A percentile compares a stretch with the other conserved stretches of the same genome.
Conservation (phyloP, 2,797 vertebrate genomes). For the Pangasius larnaudii region DNA sequence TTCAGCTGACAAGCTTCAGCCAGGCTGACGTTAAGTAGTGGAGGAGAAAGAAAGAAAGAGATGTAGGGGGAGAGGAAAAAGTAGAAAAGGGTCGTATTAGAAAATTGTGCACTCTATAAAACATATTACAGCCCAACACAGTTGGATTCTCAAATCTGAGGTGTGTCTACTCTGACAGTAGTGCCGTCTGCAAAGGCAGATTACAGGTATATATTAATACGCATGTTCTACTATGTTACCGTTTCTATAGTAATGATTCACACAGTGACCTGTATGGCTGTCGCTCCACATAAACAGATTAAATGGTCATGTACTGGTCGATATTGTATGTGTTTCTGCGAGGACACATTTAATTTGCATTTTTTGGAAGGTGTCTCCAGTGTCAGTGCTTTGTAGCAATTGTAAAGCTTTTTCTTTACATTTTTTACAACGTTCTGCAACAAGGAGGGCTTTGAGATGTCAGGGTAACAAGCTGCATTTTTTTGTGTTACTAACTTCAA, state of each 20-base stretch:
- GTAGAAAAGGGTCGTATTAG: slow-evolving; percentile 10
- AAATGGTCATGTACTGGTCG: too few species aligned
- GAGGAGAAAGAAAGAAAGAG: slow-evolving; percentile 17
- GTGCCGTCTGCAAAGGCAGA: background rate
- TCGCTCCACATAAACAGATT: background rate
- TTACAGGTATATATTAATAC: background rate
- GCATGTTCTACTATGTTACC: background rate
- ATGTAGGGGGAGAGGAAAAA: slow-evolving; percentile 43
- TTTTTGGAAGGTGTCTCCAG: background rate
- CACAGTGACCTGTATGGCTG: background rate
- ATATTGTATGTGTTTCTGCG: background rate
- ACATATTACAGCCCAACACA: slow-evolving; percentile 13
- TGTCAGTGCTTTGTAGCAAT: background rate
- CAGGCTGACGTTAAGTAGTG: slow-evolving; percentile 37
- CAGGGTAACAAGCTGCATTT: background rate
- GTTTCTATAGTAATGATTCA: background rate
- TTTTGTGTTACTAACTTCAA: background rate
- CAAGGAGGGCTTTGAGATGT: background rate
- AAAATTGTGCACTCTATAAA: slow-evolving; percentile 38
- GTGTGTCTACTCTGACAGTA: background rate
- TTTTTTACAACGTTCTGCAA: background rate
- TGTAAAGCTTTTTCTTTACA: background rate
- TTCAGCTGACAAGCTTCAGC: slow-evolving; percentile 35
- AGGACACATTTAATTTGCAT: too few species aligned
- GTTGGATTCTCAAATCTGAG: background rate